Evolutionary conservation across 53 echinoderm and acorn worm genomes (phyloP).

Genomic region (Astropecten irregularis): DNA sequence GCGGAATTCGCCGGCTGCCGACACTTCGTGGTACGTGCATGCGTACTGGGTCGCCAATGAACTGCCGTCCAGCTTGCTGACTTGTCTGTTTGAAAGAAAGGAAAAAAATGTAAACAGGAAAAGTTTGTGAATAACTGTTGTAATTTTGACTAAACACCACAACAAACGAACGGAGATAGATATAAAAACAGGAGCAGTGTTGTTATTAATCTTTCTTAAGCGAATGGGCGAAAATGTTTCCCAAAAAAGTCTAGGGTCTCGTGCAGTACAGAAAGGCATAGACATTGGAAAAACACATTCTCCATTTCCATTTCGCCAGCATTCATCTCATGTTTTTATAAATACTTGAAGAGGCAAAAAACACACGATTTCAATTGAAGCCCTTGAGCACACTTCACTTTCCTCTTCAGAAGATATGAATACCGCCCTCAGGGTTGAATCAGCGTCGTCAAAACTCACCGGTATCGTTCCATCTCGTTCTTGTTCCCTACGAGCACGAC

Average conservation of each 20-base stretch:
- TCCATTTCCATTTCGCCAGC: no score
- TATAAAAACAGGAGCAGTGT: no score
- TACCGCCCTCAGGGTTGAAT: no score
- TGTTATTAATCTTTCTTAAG: no score
- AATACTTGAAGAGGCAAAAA: no score
- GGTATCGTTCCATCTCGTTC: conserved; percentile 97
- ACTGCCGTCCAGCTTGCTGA: conserved; percentile 94
- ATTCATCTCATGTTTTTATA: no score
- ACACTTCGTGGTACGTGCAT: conserved; percentile 93
- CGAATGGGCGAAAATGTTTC: neutral
- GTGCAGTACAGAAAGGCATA: neutral
- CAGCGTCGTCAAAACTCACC: conserved; percentile 69
- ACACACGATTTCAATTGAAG: no score
- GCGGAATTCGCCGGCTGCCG: conserved; percentile 88
- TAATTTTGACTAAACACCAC: no score
- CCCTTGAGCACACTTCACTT: no score
- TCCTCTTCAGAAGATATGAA: no score
- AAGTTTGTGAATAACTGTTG: neutral
- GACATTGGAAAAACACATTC: no score
- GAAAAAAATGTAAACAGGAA: neutral
- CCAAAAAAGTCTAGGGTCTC: neutral
- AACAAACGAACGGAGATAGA: no score
- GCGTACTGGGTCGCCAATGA: conserved; percentile 91
- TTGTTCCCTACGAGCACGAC: conserved; percentile 92
- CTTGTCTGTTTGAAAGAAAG: conserved; percentile 78